Percentiles rank a stretch among this genome's conserved stretches.
Conservation (phyloP, 2,113 vertebrate genomes). For the Podarcis raffonei region DNA sequence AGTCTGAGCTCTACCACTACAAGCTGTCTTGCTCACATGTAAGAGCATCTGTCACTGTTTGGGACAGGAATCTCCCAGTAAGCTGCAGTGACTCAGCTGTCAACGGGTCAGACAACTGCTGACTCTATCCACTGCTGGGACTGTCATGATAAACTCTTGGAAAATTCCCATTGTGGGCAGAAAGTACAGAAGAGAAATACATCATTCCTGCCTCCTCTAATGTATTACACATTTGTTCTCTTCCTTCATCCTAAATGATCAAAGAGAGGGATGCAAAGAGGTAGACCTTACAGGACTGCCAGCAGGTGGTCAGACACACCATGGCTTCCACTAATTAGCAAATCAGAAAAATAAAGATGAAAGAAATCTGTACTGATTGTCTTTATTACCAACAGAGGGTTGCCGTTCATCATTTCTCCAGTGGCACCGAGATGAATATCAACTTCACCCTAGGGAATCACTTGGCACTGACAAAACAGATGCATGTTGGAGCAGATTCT, state of each 20-base stretch:
- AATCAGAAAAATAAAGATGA: conserved; percentile 29
- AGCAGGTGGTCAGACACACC: background rate
- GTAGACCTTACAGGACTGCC: background rate
- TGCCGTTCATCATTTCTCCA: background rate
- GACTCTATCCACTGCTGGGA: no score
- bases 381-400: conserved; percentile 27
- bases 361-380: conserved; percentile 24
- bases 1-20: no score
- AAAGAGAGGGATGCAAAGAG: background rate
- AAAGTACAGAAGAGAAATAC: background rate
- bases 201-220: background rate
- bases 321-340: background rate
- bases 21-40: no score
- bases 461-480: conserved; percentile 39
- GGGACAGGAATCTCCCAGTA: no score
- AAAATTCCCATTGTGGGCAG: background rate
- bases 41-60: no score
- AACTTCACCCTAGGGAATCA: conserved; percentile 37
- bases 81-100: no score
- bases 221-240: background rate
- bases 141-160: no score
- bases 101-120: no score
- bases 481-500: conserved; percentile 10
- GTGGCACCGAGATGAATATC: background rate
- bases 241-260: background rate